These are phyloP conservation scores for Microctonus aethiopoides DNA, from an alignment of 2,888 invertebrate genomes.

Conservation along the genomic window DNA sequence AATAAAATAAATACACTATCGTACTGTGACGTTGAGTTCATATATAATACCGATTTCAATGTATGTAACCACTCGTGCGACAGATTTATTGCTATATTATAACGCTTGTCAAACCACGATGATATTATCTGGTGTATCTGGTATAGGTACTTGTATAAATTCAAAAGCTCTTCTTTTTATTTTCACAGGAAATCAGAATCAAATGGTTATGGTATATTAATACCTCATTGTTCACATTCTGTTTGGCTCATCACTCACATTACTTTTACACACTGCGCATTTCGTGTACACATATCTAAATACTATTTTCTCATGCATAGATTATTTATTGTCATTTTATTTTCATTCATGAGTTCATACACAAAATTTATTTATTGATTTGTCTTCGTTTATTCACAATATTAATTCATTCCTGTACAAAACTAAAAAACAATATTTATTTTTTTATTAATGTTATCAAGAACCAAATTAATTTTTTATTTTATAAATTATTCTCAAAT, in stretches of 20 bases:
- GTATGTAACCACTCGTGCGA: constrained; percentile 30
- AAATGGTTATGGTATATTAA: constrained; percentile 62
- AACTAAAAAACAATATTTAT: too few relatives aligned
- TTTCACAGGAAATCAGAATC: constrained; percentile 64
- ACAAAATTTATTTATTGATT: too few relatives aligned
- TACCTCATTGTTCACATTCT: constrained; percentile 59
- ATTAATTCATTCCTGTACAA: too few relatives aligned
- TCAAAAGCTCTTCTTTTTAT: constrained; percentile 61
- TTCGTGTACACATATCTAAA: not conserved
- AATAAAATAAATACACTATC: too few relatives aligned
- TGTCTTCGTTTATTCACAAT: too few relatives aligned
- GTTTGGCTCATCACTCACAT: constrained; percentile 53
- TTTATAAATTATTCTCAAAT: too few relatives aligned
- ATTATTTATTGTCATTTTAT: not conserved
- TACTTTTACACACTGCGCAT: constrained; percentile 52
- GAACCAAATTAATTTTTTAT: too few relatives aligned
- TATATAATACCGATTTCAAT: not conserved
- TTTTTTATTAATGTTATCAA: too few relatives aligned
- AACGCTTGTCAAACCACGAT: constrained; percentile 50
- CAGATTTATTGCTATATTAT: constrained; percentile 57
- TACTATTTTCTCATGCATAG: not conserved
- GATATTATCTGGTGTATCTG: constrained; percentile 56
- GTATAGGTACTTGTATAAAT: constrained; percentile 33
- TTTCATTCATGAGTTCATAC: not conserved
- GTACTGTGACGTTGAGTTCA: too few relatives aligned